These are phyloP conservation scores for Telmatherina bonti DNA, from an alignment of 2,797 vertebrate species.

Conservation along the genomic window DNA sequence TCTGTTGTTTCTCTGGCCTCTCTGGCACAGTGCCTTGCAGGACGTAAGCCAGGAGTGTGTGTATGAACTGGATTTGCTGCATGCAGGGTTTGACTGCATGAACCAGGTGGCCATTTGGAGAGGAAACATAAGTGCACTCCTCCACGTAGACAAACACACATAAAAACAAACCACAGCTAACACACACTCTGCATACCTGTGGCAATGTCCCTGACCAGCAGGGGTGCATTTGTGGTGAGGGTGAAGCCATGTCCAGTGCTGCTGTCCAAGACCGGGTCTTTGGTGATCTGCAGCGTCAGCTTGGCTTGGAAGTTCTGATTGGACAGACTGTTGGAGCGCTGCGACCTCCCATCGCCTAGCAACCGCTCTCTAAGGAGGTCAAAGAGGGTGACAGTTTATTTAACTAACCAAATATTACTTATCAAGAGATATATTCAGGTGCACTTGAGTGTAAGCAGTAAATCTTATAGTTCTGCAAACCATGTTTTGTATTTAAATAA, in stretches of 20 bases:
- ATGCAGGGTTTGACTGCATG: constrained; percentile 39
- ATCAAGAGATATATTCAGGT: constrained; percentile 10
- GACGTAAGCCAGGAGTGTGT: constrained; percentile 62
- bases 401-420: not conserved
- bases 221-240: constrained; percentile 87
- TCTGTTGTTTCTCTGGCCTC: constrained; percentile 64
- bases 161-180: constrained; percentile 10
- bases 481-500: not conserved
- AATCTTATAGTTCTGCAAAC: not conserved
- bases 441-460: not conserved
- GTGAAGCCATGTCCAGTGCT: constrained; percentile 90
- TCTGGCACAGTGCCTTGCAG: constrained; percentile 61
- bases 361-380: constrained; percentile 81
- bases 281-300: constrained; percentile 88
- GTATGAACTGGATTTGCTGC: constrained; percentile 45
- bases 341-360: constrained; percentile 81
- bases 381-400: constrained; percentile 53
- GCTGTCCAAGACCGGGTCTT: constrained; percentile 87
- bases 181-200: constrained; percentile 82
- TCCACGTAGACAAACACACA: constrained; percentile 27
- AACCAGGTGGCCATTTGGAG: constrained; percentile 63
- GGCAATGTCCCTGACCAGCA: constrained; percentile 90
- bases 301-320: constrained; percentile 85
- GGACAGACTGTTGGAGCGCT: constrained; percentile 80
- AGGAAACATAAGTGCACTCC: constrained; percentile 25